Base-by-base conservation (phyloP, 2,113 vertebrate genomes). In the Paralichthys olivaceus region DNA sequence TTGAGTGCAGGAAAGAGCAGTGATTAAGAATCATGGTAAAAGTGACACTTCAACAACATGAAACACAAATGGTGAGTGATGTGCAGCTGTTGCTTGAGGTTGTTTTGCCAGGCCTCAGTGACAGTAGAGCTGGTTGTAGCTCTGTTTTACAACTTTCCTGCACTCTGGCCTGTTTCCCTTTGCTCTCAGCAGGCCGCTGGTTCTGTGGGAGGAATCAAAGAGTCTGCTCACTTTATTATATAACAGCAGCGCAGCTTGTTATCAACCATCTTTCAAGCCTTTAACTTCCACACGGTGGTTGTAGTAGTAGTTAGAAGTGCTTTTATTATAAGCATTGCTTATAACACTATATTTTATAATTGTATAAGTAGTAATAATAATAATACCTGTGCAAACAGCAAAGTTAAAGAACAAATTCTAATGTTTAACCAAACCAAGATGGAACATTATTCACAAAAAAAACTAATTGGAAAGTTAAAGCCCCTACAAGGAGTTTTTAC, bases 161-260 rank as follows among this genome's bases (percentile, higher is more conserved):
- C 69, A 69, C 82, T 82, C 73, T 84, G 87, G 86, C 64, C 70
- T 78, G 77, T 71, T 87, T 80, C 79, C 61, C 75, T 89, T 87
- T 85, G 47, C 77, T 90, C 89, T 51, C 91, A 91, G 89, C 89
- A 77, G 87, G 91, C 22, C 6, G 17, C 72, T 69, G 60, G 65
- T 32, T 84, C 80, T 78, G 71, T 73, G 66, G 70, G 63, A 51
- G 58, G 80, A 89, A 86, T 89, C 85, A 89, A 87, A 89, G 87
- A 47, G 72, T 81, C 83, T 62, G 66, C 72, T 76, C 63, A 54
- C 61, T 83, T 77, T 78, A 73, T 89, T 87, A 89, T 79, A 61
- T 67, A 85, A 82, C 72, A 84, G 37, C 63, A 19, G 79, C 34
- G 75, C 79, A 75, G 81, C 73, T 75, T 47, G 70, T 84, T 86